phyloP scores from a whole-genome alignment of 2,888 invertebrate genomes.

The Trichogramma dendrolimi region DNA sequence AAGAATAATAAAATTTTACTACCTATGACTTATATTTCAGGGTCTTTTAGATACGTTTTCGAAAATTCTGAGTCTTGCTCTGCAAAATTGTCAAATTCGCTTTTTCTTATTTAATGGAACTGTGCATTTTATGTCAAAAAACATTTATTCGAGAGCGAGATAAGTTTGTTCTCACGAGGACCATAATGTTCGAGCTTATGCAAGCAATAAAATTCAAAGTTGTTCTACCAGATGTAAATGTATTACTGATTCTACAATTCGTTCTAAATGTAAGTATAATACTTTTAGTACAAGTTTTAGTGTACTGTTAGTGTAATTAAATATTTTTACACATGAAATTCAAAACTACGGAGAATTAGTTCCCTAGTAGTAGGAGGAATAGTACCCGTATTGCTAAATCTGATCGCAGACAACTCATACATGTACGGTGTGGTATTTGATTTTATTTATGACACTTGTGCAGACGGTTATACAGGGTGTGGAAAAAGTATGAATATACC shows the following conservation, averaged over 20 bases:
- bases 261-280: slow-evolving; percentile 65
- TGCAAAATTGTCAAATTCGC: slow-evolving; percentile 81
- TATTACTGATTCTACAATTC: slow-evolving; percentile 83
- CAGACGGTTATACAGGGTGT: too few relatives aligned
- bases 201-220: slow-evolving; percentile 95
- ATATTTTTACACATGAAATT: too few relatives aligned
- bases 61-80: slow-evolving; percentile 87
- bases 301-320: too few relatives aligned
- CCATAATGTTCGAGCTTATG: slow-evolving; percentile 88
- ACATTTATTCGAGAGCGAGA: slow-evolving; percentile 89
- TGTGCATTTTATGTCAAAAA: slow-evolving; percentile 85
- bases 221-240: slow-evolving; percentile 89
- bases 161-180: slow-evolving; percentile 85
- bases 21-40: slow-evolving; percentile 47
- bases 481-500: too few relatives aligned
- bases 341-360: too few relatives aligned
- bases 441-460: too few relatives aligned
- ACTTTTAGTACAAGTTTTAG: not conserved
- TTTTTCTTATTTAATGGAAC: slow-evolving; percentile 74
- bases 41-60: slow-evolving; percentile 91
- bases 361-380: too few relatives aligned
- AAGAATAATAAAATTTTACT: not conserved
- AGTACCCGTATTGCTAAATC: too few relatives aligned
- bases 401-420: too few relatives aligned
- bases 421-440: too few relatives aligned